Conservation (phyloP, 2,113 vertebrate species). For the Ciconia stormi region DNA sequence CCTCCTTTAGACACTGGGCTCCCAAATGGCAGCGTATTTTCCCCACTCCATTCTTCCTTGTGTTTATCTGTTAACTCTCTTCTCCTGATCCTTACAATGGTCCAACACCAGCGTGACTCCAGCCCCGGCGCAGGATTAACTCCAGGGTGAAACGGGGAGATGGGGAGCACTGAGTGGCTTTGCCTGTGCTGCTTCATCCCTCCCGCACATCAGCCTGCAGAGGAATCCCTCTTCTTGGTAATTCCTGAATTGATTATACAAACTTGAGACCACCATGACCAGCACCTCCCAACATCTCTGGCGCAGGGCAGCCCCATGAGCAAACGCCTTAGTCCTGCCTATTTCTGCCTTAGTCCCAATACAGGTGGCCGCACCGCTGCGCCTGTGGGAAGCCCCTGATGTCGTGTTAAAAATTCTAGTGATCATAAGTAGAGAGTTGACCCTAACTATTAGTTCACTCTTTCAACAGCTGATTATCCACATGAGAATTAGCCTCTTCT, state of each 20-base stretch:
- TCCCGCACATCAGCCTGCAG: neutral
- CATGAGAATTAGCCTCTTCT: neutral
- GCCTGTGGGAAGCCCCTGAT: neutral
- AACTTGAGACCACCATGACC: neutral
- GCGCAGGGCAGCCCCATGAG: neutral
- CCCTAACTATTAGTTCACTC: neutral
- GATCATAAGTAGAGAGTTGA: neutral
- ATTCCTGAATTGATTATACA: neutral
- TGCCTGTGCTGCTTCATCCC: neutral
- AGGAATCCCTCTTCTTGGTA: neutral
- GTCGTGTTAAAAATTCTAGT: neutral
- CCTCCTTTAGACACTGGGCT: neutral
- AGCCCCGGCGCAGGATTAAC: neutral
- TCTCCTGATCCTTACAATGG: neutral
- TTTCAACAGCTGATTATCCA: neutral
- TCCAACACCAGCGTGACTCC: neutral
- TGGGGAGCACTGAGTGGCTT: neutral
- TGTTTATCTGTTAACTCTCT: neutral
- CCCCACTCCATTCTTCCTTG: neutral
- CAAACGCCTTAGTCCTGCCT: no score
- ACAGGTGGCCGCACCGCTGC: fast-evolving
- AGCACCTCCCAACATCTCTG: neutral
- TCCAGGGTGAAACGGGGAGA: neutral
- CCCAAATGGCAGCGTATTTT: fast-evolving
- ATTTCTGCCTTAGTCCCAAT: neutral